Base-by-base conservation (phyloP, 1,140 invertebrate species). In the Potamilus streckersoni region DNA sequence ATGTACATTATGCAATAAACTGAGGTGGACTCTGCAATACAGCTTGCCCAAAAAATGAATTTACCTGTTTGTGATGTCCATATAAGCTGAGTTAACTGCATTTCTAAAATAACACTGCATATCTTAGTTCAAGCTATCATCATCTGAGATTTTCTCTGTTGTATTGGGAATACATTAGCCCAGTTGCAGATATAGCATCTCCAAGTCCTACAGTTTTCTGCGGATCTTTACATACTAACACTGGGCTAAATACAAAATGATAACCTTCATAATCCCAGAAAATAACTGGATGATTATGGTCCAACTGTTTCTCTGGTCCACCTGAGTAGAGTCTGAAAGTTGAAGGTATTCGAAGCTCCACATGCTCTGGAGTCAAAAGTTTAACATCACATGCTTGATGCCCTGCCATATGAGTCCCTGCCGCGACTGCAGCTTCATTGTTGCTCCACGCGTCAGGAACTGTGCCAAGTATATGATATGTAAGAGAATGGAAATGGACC, bases 401-500 rank as follows among this genome's bases (percentile, higher is more conserved):
- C 5, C 90, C 90, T 12, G 91, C 91, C 64, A 89, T 79, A 74
- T 87, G 79, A 2, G 90, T 87, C 20, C 91, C 91, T 11, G 90
- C 90, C 58, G 89, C 89, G 15, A 90, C 83, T 19, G 90, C 90
- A 12, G 88, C 85, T 13, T 81, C 81, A 31, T 85, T 80, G 76
- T 91, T 91, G 17, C 79, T 79, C 91, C 91, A 91, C 15, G 85
- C 84, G 19, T 80, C 81, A 17, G 81, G 75, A 55, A 87, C 78
- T 63, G 77, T 79, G 49, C 88, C 90, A 65, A 90, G 85, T 57
- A 91, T 88, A 79, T 91, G 91, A 78, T 89, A 91, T 16, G 90
- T 91, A n/a, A 91, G 82, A 20, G 87, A 91, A 75, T 91, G 90
- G 74, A 91, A 91, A 80, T 91, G 91, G 58, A 91, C 87, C 67